phyloP scores from a whole-genome alignment of 2,888 invertebrate species.

The Leucophora obtusa region DNA sequence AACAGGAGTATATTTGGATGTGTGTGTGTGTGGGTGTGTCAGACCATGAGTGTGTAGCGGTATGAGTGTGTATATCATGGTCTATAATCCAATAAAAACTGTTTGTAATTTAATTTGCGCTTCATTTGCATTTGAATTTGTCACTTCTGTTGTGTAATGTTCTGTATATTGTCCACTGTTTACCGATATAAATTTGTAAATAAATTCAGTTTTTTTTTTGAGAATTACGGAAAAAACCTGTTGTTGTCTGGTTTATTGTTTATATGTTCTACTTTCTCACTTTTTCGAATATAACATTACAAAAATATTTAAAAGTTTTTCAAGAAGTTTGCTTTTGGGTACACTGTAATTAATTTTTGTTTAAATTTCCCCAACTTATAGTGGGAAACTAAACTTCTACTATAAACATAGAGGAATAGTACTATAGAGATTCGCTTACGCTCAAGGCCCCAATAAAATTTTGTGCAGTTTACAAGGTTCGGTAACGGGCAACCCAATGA shows the following conservation, averaged over 20 bases:
- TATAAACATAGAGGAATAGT: too few species aligned
- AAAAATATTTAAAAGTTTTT: too few species aligned
- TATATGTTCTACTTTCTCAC: neutral
- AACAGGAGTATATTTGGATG: neutral
- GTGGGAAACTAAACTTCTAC: too few species aligned
- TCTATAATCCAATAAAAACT: constrained; percentile 78
- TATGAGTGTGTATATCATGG: constrained; percentile 53
- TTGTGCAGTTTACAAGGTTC: too few species aligned
- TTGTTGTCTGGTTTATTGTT: constrained; percentile 56
- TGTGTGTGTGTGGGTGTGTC: neutral
- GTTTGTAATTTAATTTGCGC: constrained; percentile 79
- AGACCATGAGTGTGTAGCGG: neutral
- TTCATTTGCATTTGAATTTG: constrained; percentile 79
- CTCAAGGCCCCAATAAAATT: too few species aligned
- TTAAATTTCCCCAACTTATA: too few species aligned
- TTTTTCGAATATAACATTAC: too few species aligned
- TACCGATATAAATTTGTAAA: constrained; percentile 61
- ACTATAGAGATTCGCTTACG: too few species aligned
- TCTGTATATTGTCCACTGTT: constrained; percentile 48
- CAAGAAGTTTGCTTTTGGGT: too few species aligned
- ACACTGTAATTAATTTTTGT: too few species aligned
- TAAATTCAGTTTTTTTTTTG: constrained; percentile 48
- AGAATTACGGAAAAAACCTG: constrained; percentile 50
- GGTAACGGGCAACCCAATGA: too few species aligned
- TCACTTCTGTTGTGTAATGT: constrained; percentile 70